These are phyloP conservation scores for Eudyptes chrysolophus DNA, from an alignment of 2,113 vertebrate species.

Conservation along the genomic window DNA sequence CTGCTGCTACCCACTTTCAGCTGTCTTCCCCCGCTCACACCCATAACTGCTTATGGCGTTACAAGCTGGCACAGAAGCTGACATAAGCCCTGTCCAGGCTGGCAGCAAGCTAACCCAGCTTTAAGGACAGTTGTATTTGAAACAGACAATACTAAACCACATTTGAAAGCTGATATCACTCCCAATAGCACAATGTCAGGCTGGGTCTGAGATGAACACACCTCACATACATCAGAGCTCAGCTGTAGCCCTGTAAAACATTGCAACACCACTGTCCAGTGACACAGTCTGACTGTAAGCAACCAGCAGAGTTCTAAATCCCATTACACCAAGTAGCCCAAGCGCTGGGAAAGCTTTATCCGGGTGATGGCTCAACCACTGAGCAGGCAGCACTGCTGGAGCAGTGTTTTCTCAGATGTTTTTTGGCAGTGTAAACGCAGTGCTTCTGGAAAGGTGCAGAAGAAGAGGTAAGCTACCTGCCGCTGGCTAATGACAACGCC, in stretches of 20 bases:
- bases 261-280: too few relatives aligned
- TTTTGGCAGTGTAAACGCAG: rapidly evolving
- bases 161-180: not conserved
- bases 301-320: not conserved
- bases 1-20: not conserved
- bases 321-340: too few relatives aligned
- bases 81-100: not conserved
- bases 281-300: not conserved
- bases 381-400: not conserved
- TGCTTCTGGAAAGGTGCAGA: not conserved
- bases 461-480: not conserved
- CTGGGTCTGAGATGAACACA: too few relatives aligned
- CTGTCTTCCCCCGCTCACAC: not conserved
- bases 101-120: not conserved
- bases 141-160: not conserved
- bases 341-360: not conserved
- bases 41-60: not conserved
- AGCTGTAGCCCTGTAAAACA: not conserved
- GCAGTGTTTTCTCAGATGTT: not conserved
- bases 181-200: not conserved
- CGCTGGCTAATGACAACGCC: not conserved
- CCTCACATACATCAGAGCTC: not conserved
- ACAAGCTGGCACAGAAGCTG: not conserved
- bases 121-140: not conserved
- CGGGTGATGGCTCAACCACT: not conserved